A percentile compares a stretch with the other conserved stretches of the same genome.
phyloP scores from a whole-genome alignment of 2,797 vertebrate genomes.

The Phoxinus dragarum region DNA sequence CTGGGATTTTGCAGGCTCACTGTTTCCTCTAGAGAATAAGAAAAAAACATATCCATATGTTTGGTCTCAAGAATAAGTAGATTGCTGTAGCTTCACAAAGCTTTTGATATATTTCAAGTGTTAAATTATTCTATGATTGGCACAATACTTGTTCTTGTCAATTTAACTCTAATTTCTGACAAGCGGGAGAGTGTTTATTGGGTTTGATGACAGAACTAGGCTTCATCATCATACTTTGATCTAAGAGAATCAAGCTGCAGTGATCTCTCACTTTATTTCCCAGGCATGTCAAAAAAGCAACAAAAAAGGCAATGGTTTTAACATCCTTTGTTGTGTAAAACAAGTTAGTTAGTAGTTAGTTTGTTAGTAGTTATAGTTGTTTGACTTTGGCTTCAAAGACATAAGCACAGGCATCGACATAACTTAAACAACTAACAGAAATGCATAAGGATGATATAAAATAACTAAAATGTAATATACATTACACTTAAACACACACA shows the following conservation, averaged over 20 bases:
- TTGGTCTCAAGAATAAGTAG: not conserved
- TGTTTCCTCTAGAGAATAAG: not conserved
- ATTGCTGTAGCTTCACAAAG: not conserved
- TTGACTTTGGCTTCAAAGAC: not conserved
- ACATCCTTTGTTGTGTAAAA: not conserved
- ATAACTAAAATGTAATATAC: not conserved
- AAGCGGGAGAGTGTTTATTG: not conserved
- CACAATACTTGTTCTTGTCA: not conserved
- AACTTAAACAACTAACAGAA: not conserved
- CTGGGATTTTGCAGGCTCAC: not conserved
- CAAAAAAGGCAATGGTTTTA: not conserved
- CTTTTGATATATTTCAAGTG: not conserved
- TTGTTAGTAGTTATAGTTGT: not conserved
- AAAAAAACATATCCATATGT: not conserved
- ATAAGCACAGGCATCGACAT: not conserved
- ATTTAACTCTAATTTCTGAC: not conserved
- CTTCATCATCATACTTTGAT: not conserved
- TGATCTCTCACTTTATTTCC: not conserved
- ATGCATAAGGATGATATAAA: not conserved
- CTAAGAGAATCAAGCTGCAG: not conserved
- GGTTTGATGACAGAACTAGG: not conserved
- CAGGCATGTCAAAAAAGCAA: not conserved
- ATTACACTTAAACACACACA: not conserved
- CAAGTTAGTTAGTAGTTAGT: not conserved
- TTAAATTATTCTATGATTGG: slow-evolving; percentile 1